These are phyloP conservation scores for Bovichtus diacanthus DNA, from an alignment of 2,797 vertebrate genomes.

Conservation along the genomic window DNA sequence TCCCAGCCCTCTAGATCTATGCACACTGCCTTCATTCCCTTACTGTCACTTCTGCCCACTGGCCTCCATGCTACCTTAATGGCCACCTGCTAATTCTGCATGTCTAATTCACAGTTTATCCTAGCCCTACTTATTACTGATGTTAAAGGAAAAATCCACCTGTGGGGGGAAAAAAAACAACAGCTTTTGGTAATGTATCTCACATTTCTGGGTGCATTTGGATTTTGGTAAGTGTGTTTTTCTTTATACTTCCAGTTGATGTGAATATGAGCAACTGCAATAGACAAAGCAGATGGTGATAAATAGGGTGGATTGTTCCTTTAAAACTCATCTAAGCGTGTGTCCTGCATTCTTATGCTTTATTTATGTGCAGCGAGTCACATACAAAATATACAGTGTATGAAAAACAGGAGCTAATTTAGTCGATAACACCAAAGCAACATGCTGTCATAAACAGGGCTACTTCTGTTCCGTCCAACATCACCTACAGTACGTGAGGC, in stretches of 20 bases:
- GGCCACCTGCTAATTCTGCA: slow-evolving; percentile 65
- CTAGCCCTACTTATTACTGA: slow-evolving; percentile 63
- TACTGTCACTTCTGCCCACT: slow-evolving; percentile 22
- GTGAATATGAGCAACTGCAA: neutral
- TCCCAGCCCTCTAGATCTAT: slow-evolving; percentile 14
- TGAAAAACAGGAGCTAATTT: slow-evolving; percentile 54
- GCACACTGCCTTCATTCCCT: slow-evolving; percentile 45
- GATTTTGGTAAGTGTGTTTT: neutral
- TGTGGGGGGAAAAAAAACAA: neutral
- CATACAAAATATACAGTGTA: slow-evolving; percentile 78
- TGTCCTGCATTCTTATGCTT: slow-evolving; percentile 41
- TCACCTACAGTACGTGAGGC: slow-evolving; percentile 61
- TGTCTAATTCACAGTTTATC: slow-evolving; percentile 81
- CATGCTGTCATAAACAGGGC: slow-evolving; percentile 62
- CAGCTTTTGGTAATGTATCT: slow-evolving; percentile 18
- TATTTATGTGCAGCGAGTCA: slow-evolving; percentile 68
- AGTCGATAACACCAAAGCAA: slow-evolving; percentile 51
- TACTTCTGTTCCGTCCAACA: slow-evolving; percentile 46
- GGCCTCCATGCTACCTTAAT: slow-evolving; percentile 66
- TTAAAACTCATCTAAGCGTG: slow-evolving; percentile 44
- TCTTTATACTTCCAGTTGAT: slow-evolving; percentile 33
- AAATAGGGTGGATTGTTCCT: slow-evolving; percentile 55
- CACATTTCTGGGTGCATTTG: slow-evolving; percentile 54
- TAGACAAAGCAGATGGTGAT: slow-evolving; percentile 3
- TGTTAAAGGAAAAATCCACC: slow-evolving; percentile 59